phyloP scores from a whole-genome alignment of 1,140 invertebrate genomes.

The Pseudomyrmex concolor region DNA sequence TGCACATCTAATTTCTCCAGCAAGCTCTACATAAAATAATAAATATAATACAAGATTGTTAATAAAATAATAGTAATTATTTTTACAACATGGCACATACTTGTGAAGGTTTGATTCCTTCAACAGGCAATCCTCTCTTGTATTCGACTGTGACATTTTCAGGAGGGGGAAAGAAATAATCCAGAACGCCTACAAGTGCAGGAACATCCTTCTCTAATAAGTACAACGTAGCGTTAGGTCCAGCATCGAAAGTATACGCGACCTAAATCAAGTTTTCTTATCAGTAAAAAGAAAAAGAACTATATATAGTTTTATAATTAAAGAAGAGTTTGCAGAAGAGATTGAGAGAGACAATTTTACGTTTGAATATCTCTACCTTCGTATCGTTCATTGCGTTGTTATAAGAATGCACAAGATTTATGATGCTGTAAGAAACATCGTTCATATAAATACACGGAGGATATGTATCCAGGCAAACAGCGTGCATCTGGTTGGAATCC shows the following conservation, averaged over 20 bases:
- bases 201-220: conserved; percentile 91
- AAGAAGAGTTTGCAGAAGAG: background rate
- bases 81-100: conserved; percentile 58
- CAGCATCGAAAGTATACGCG: conserved; percentile 99
- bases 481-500: conserved; percentile 99
- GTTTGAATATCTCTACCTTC: conserved; percentile 85
- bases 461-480: conserved; percentile 96
- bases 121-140: conserved; percentile 85
- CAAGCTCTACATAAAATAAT: conserved; percentile 81
- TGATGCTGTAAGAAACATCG: conserved; percentile 92
- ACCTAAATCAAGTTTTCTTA: conserved; percentile 85
- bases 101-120: conserved; percentile 72
- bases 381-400: conserved; percentile 88
- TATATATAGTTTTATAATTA: background rate
- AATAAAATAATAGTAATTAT: background rate
- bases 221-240: conserved; percentile 97
- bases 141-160: conserved; percentile 84
- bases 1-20: conserved; percentile 81
- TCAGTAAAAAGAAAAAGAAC: conserved; percentile 34
- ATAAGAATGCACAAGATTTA: conserved; percentile 92
- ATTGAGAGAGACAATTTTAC: conserved; percentile 17
- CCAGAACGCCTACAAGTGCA: conserved; percentile 88
- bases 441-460: conserved; percentile 98
- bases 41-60: background rate
- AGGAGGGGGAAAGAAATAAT: conserved; percentile 89